These are phyloP conservation scores for Dascillus cervinus DNA, from an alignment of 2,888 invertebrate genomes.

Conservation along the genomic window DNA sequence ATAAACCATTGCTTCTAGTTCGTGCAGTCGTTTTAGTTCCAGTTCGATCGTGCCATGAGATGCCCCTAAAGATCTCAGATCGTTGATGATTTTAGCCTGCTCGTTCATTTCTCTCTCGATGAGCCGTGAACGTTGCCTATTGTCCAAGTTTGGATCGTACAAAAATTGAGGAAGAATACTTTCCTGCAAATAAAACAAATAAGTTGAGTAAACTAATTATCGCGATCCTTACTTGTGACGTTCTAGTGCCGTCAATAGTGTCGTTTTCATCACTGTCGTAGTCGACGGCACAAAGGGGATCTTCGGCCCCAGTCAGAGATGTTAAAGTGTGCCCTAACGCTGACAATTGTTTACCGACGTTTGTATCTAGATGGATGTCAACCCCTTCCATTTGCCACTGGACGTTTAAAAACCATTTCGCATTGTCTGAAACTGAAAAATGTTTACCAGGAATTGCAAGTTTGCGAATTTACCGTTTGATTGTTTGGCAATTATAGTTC, in stretches of 20 bases:
- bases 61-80: constrained; percentile 77
- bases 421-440: constrained; percentile 60
- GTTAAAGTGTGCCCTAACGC: constrained; percentile 93
- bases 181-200: constrained; percentile 43
- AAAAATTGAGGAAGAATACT: constrained; percentile 77
- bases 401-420: constrained; percentile 97
- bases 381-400: constrained; percentile 99
- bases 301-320: constrained; percentile 86
- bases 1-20: constrained; percentile 88
- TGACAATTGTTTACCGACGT: constrained; percentile 92
- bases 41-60: constrained; percentile 85
- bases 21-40: constrained; percentile 85
- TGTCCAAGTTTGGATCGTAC: constrained; percentile 70
- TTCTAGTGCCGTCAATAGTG: constrained; percentile 54
- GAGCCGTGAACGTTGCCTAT: constrained; percentile 79
- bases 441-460: no score
- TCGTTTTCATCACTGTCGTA: constrained; percentile 76
- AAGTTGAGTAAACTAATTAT: constrained; percentile 1
- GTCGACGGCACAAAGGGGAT: constrained; percentile 47
- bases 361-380: constrained; percentile 91
- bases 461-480: constrained; percentile 58
- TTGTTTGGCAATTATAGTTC: constrained; percentile 82
- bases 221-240: constrained; percentile 58
- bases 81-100: constrained; percentile 91
- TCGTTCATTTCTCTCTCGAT: constrained; percentile 97